These are phyloP conservation scores for Zootoca vivipara DNA, from an alignment of 2,113 vertebrate genomes.

Conservation along the genomic window DNA sequence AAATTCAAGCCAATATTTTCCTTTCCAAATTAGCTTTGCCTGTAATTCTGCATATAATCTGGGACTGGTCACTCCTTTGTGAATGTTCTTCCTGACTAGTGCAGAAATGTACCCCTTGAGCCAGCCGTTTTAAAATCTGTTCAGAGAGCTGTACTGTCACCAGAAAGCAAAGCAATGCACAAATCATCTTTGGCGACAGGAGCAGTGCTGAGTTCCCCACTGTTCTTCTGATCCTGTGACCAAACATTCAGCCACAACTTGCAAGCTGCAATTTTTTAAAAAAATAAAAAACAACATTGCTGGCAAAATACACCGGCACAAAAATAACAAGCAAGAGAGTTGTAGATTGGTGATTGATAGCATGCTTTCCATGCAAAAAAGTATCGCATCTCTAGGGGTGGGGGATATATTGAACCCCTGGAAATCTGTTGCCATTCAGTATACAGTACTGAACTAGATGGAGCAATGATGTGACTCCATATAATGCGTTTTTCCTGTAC, in stretches of 20 bases:
- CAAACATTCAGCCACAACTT: not conserved
- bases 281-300: not conserved
- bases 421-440: too few species aligned
- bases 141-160: not conserved
- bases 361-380: not conserved
- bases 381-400: not conserved
- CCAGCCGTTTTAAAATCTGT: not conserved
- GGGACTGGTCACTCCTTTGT: not conserved
- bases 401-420: not conserved
- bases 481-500: not conserved
- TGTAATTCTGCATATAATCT: not conserved
- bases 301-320: not conserved
- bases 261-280: not conserved
- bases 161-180: not conserved
- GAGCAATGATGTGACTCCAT: not conserved
- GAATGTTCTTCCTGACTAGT: not conserved
- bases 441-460: too few species aligned
- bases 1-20: not conserved
- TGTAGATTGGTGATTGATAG: not conserved
- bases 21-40: not conserved
- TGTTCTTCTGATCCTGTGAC: not conserved
- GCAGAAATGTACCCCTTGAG: not conserved
- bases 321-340: not conserved
- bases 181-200: not conserved
- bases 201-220: not conserved